Conservation (phyloP, 2,888 invertebrate genomes). For the Steinernema carpocapsae region DNA sequence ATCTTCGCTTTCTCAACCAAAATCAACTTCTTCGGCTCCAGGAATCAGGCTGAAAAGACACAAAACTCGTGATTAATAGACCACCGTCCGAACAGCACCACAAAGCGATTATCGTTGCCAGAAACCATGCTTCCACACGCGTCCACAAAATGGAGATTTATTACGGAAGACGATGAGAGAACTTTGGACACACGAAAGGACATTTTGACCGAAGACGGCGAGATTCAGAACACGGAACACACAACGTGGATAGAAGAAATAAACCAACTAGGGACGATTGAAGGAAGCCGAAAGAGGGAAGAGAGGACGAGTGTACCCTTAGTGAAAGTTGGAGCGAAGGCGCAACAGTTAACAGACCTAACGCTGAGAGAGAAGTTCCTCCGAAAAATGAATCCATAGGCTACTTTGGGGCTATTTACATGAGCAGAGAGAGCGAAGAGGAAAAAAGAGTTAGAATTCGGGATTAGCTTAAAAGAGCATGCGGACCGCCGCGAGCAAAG, state of each 20-base stretch:
- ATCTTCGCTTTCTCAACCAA: not conserved
- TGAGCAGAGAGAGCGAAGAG: constrained; percentile 8
- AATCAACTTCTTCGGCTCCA: not conserved
- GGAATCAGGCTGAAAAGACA: not conserved
- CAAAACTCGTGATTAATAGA: not conserved
- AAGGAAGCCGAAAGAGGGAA: not conserved
- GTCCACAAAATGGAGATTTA: too few relatives aligned
- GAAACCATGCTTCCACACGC: too few relatives aligned
- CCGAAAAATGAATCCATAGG: not conserved
- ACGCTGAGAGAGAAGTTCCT: not conserved
- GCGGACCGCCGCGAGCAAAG: not conserved
- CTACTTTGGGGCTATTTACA: constrained; percentile 30
- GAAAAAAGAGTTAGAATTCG: not conserved
- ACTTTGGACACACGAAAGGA: constrained; percentile 12
- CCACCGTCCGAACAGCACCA: too few relatives aligned
- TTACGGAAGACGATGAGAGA: too few relatives aligned
- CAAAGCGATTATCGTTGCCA: too few relatives aligned
- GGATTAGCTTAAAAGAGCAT: constrained; percentile 4
- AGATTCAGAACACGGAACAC: constrained; percentile 10
- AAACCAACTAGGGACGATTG: not conserved
- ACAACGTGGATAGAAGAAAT: not conserved
- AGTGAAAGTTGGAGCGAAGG: constrained; percentile 21
- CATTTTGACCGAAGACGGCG: not conserved
- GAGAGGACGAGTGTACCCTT: constrained; percentile 23
- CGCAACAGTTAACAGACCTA: constrained; percentile 32